Base-by-base conservation (phyloP, 2,888 invertebrate genomes). In the Acanthoscelides obtectus region DNA sequence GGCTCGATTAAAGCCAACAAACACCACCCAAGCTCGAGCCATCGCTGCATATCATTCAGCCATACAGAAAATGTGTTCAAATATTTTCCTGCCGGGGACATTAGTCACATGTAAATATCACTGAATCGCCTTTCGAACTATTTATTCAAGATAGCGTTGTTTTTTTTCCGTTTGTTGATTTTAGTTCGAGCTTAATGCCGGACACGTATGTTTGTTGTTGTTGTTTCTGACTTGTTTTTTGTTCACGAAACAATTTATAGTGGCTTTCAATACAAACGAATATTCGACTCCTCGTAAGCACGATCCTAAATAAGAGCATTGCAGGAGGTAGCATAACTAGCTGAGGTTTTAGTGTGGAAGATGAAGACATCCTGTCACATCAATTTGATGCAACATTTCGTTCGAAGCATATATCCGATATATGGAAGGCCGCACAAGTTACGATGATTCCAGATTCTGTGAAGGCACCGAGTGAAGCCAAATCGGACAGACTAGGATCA, bases 41-140 rank as follows among this genome's bases (percentile, higher is more conserved):
- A n/a, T n/a, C n/a, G n/a, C n/a, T n/a, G 66, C 66, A 67, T 27
- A 25, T 45, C 27, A 63, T 68, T 21, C 66, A 69, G 69, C 69
- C 66, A 69, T 69, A 65, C 69, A 69, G 67, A 64, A 63, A 69
- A 71, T 69, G 69, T 71, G 71, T 71, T 71, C 71, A 68, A 68
- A 71, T 71, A 71, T 69, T 71, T 71, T 71, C 71, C 66, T 69
- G 67, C 71, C 69, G 22, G 19, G 64, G 65, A 25, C 71, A 71
- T 71, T 69, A 71, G 69, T 71, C 71, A 71, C 67, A 64, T 45
- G 70, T 17, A 63, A 69, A 67, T 20, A 25, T 69, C 25, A 22
- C 67, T 27, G 64, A 69, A 69, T 71, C 64, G 22, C 45, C 63
- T 67, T 69, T 71, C 69, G 69, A 71, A 69, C 66, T 67, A 67